Evolutionary conservation across 2,113 vertebrate genomes (phyloP).

Genomic region (Engystomops pustulosus): DNA sequence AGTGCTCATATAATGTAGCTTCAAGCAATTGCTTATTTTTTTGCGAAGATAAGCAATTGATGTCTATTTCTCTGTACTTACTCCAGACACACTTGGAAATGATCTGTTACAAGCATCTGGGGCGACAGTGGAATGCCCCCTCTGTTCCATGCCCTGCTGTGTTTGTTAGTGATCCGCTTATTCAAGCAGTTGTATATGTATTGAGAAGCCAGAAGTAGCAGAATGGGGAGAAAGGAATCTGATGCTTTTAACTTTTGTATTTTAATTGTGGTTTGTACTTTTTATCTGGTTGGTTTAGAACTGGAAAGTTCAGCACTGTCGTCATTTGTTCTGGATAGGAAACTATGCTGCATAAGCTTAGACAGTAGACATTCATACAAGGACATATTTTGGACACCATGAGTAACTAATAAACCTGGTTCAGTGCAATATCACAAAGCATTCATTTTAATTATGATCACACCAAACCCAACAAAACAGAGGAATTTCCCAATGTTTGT

Average conservation of each 20-base stretch:
- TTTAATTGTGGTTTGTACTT: conserved; percentile 27
- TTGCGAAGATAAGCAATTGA: conserved; percentile 57
- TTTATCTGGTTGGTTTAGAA: conserved; percentile 5
- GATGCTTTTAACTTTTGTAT: conserved; percentile 15
- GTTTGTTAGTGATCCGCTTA: conserved; percentile 65
- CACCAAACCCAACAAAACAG: not conserved
- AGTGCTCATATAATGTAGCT: conserved; percentile 65
- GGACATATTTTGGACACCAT: not conserved
- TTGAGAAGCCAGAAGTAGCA: not conserved
- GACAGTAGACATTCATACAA: not conserved
- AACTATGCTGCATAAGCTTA: conserved; percentile 11
- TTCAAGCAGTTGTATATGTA: not conserved
- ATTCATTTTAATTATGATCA: not conserved
- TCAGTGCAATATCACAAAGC: not conserved
- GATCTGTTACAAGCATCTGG: conserved; percentile 64
- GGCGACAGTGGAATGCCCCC: conserved; percentile 55
- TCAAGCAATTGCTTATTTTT: conserved; percentile 58
- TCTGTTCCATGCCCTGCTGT: conserved; percentile 65
- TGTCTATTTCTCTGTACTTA: conserved; percentile 68
- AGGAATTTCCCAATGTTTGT: too few relatives aligned
- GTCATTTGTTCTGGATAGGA: conserved; percentile 26
- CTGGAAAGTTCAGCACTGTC: conserved; percentile 21
- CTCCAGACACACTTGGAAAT: conserved; percentile 68
- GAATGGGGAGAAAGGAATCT: conserved; percentile 22
- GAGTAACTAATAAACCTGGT: not conserved